A percentile compares a stretch with the other conserved stretches of the same genome.
Evolutionary conservation across 2,888 invertebrate species (phyloP).

Genomic region (Lasioglossum oenotherae): DNA sequence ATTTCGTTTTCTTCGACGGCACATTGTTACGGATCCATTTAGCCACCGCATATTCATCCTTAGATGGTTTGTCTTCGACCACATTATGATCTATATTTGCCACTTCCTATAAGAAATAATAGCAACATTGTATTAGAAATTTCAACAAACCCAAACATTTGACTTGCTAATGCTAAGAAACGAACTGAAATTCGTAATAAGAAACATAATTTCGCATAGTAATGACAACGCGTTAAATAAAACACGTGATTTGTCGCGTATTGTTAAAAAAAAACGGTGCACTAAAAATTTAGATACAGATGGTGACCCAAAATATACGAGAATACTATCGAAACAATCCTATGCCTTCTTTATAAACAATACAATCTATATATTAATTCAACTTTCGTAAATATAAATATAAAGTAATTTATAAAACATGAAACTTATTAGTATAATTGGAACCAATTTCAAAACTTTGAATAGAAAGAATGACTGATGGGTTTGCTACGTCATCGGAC

Average conservation of each 20-base stretch:
- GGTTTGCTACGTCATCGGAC: slow-evolving; percentile 66
- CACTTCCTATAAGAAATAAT: slow-evolving; percentile 82
- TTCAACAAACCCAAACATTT: neutral
- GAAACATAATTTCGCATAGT: neutral
- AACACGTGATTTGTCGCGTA: neutral
- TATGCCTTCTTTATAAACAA: neutral
- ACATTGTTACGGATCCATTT: slow-evolving; percentile 97
- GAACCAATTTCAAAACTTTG: slow-evolving; percentile 28
- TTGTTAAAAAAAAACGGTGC: neutral
- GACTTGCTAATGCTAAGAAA: neutral
- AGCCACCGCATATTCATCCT: slow-evolving; percentile 96
- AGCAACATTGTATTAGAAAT: neutral
- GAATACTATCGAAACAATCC: neutral
- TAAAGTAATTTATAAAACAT: neutral
- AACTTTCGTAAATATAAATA: neutral
- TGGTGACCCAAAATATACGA: slow-evolving; percentile 34
- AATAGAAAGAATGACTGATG: slow-evolving; percentile 35
- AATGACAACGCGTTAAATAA: neutral
- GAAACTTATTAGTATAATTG: neutral
- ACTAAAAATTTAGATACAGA: slow-evolving; percentile 22
- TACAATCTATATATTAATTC: neutral
- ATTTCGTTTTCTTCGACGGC: slow-evolving; percentile 97
- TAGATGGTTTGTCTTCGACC: slow-evolving; percentile 90
- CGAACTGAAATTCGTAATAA: neutral
- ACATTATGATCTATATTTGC: slow-evolving; percentile 84